Evolutionary conservation across 2,888 invertebrate species (phyloP).

Genomic region (Exephanes ischioxanthus): DNA sequence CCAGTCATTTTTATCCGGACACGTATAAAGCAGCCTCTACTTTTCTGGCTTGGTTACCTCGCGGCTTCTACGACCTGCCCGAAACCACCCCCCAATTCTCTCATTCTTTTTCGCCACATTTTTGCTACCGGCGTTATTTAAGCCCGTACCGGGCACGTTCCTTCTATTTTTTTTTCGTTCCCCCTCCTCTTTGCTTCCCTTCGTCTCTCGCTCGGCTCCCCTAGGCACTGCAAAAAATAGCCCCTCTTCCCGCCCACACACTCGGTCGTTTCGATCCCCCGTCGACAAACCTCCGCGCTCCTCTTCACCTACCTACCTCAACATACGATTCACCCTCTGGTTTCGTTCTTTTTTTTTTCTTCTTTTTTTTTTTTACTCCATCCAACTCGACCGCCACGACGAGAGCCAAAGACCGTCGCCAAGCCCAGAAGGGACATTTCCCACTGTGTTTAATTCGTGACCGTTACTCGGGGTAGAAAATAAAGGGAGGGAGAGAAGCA

Average conservation of each 20-base stretch:
- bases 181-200: slow-evolving; percentile 55
- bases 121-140: slow-evolving; percentile 69
- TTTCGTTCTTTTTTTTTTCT: slow-evolving; percentile 43
- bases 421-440: slow-evolving; percentile 66
- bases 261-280: slow-evolving; percentile 66
- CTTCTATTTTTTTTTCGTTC: slow-evolving; percentile 35
- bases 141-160: slow-evolving; percentile 64
- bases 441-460: slow-evolving; percentile 67
- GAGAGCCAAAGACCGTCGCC: slow-evolving; percentile 46
- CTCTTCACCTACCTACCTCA: slow-evolving; percentile 57
- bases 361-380: slow-evolving; percentile 33
- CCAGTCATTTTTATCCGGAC: slow-evolving; percentile 63
- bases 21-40: slow-evolving; percentile 54
- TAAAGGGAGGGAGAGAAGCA: slow-evolving; percentile 60
- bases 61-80: slow-evolving; percentile 65
- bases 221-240: slow-evolving; percentile 67
- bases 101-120: slow-evolving; percentile 68
- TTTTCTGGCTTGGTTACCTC: slow-evolving; percentile 51
- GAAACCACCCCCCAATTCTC: slow-evolving; percentile 61
- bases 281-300: slow-evolving; percentile 52
- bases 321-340: slow-evolving; percentile 55
- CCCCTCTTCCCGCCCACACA: slow-evolving; percentile 64
- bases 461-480: slow-evolving; percentile 49
- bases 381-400: slow-evolving; percentile 38
- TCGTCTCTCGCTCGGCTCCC: slow-evolving; percentile 47